Evolutionary conservation across 2,797 vertebrate species (phyloP).

Genomic region (Danio choprae): DNA sequence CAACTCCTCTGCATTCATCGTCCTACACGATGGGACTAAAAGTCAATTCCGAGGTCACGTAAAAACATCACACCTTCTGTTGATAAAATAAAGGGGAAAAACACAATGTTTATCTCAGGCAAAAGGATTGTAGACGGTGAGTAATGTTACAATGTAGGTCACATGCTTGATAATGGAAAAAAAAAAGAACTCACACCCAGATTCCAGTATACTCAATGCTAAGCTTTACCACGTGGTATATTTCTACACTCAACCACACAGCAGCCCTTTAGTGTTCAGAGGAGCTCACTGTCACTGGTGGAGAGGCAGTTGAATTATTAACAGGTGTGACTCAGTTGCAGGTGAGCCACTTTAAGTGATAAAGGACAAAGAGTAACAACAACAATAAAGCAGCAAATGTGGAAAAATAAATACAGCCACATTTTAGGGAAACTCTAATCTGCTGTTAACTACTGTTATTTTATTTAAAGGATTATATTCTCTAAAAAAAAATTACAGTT

Average conservation of each 20-base stretch:
- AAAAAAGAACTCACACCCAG: conserved; percentile 14
- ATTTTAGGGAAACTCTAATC: background rate
- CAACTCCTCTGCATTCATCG: conserved; percentile 99
- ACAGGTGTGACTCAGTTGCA: conserved; percentile 19
- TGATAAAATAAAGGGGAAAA: background rate
- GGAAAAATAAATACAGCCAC: background rate
- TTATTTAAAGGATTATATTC: background rate
- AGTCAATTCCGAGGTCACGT: conserved; percentile 78
- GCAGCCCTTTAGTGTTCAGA: background rate
- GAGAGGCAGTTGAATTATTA: conserved; percentile 36
- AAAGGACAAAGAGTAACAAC: conserved; percentile 9
- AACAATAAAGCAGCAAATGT: background rate
- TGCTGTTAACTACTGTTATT: background rate
- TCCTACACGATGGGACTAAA: conserved; percentile 84
- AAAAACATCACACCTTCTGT: conserved; percentile 82
- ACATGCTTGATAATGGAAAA: background rate
- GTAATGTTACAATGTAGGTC: background rate
- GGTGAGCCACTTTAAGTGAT: background rate
- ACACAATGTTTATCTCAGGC: background rate
- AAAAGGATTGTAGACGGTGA: background rate
- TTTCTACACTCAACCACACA: background rate
- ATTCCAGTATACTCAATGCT: background rate
- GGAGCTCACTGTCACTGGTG: background rate
- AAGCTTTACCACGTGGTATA: background rate
- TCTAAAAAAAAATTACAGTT: background rate